Evolutionary conservation across 2,888 invertebrate genomes (phyloP).

Genomic region (Heliconius hortense): DNA sequence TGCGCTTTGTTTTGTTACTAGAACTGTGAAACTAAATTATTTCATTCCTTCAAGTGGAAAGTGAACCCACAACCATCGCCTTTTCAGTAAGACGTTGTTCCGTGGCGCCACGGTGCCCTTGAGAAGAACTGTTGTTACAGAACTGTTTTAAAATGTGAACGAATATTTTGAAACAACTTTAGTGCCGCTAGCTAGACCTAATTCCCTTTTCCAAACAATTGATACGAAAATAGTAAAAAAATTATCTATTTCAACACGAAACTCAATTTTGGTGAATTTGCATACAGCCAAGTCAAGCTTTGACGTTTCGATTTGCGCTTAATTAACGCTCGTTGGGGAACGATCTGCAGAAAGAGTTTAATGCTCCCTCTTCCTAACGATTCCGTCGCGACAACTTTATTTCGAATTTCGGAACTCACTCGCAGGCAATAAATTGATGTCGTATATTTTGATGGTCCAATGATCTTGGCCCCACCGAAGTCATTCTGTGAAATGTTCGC

Average conservation of each 20-base stretch:
- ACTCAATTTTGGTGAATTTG: constrained; percentile 76
- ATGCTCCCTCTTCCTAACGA: constrained; percentile 61
- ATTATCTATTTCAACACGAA: constrained; percentile 68
- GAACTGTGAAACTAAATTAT: not conserved
- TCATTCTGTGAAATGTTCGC: not conserved
- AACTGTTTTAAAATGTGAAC: constrained; percentile 25
- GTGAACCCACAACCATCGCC: not conserved
- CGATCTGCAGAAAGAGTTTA: constrained; percentile 68
- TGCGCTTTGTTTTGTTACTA: too few species aligned
- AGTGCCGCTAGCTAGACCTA: constrained; percentile 58
- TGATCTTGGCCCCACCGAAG: constrained; percentile 53
- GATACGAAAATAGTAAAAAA: constrained; percentile 59
- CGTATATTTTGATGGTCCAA: constrained; percentile 70
- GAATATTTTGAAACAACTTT: constrained; percentile 24
- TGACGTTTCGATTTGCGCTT: constrained; percentile 80
- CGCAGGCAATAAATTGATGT: constrained; percentile 68
- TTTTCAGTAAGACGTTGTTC: not conserved
- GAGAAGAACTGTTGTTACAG: constrained; percentile 23
- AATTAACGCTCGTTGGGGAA: constrained; percentile 72
- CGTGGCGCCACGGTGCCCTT: not conserved
- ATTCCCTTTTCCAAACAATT: constrained; percentile 74
- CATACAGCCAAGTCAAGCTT: constrained; percentile 74
- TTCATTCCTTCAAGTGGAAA: not conserved
- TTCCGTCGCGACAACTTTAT: constrained; percentile 61
- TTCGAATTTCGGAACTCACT: constrained; percentile 67